Percentiles rank a stretch among this genome's conserved stretches.
phyloP scores from a whole-genome alignment of 2,797 vertebrate species.

The Euthynnus affinis region DNA sequence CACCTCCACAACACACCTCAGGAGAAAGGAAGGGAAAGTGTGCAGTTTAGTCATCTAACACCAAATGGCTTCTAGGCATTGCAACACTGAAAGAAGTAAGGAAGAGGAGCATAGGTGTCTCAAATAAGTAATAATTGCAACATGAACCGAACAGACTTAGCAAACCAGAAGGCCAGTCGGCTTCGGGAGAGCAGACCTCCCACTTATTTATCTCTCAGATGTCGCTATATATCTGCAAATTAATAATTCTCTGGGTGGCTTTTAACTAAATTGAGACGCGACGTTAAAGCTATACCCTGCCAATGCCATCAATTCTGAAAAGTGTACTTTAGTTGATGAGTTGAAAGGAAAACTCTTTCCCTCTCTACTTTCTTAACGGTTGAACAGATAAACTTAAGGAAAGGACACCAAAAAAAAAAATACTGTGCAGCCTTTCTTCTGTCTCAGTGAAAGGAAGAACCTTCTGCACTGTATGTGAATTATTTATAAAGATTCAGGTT shows the following conservation, averaged over 20 bases:
- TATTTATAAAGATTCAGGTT: constrained; percentile 59
- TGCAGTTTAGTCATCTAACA: too few species aligned
- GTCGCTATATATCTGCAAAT: neutral
- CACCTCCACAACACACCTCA: neutral
- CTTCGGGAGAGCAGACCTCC: neutral
- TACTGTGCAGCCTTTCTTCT: neutral
- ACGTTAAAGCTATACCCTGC: neutral
- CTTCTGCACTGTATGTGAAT: constrained; percentile 27
- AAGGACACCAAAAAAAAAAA: too few species aligned
- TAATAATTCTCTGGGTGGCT: too few species aligned
- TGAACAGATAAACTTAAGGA: neutral
- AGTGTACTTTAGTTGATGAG: neutral
- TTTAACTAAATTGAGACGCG: neutral
- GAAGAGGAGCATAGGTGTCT: too few species aligned
- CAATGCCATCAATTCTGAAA: neutral
- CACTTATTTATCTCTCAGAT: neutral
- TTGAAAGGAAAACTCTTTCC: neutral
- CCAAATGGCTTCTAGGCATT: neutral
- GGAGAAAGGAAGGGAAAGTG: neutral
- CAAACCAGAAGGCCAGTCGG: neutral
- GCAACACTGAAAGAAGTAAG: neutral
- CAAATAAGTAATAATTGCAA: too few species aligned
- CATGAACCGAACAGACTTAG: neutral
- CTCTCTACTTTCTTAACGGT: neutral
- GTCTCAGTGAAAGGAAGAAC: constrained; percentile 39